These are phyloP conservation scores for Tetraodon nigroviridis DNA, from an alignment of 2,113 vertebrate species.

Conservation along the genomic window DNA sequence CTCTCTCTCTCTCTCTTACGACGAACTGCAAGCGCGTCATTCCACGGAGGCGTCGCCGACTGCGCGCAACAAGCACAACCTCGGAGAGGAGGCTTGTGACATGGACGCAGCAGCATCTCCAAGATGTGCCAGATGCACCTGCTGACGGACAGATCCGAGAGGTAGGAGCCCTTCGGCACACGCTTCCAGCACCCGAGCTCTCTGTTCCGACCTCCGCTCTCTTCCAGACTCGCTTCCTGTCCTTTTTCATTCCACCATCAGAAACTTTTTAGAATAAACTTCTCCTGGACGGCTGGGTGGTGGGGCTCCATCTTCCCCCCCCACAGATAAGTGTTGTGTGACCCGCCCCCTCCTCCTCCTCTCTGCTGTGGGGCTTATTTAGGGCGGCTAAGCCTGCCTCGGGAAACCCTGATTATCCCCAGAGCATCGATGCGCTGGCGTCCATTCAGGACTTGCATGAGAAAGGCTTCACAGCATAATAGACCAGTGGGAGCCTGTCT, in stretches of 20 bases:
- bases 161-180: conserved; percentile 13
- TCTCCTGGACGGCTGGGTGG: background rate
- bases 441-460: conserved; percentile 70
- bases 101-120: conserved; percentile 29
- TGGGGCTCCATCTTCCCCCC: conserved; percentile 1
- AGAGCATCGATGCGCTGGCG: conserved; percentile 57
- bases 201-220: no score
- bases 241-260: background rate
- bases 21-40: no score
- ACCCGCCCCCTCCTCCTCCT: conserved; percentile 1
- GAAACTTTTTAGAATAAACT: background rate
- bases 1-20: no score
- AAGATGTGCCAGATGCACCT: conserved; percentile 52
- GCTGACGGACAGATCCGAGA: conserved; percentile 30
- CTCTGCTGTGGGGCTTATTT: conserved; percentile 50
- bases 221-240: background rate
- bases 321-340: conserved; percentile 21
- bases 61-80: background rate
- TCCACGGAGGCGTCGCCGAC: background rate
- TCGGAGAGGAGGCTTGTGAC: conserved; percentile 6
- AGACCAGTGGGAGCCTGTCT: conserved; percentile 72
- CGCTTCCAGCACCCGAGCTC: background rate
- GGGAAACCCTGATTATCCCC: conserved; percentile 69
- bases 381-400: conserved; percentile 59
- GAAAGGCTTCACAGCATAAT: conserved; percentile 73